A percentile compares a stretch with the other conserved stretches of the same genome.
Conservation (phyloP, 2,113 vertebrate species). For the Xenopus borealis region DNA sequence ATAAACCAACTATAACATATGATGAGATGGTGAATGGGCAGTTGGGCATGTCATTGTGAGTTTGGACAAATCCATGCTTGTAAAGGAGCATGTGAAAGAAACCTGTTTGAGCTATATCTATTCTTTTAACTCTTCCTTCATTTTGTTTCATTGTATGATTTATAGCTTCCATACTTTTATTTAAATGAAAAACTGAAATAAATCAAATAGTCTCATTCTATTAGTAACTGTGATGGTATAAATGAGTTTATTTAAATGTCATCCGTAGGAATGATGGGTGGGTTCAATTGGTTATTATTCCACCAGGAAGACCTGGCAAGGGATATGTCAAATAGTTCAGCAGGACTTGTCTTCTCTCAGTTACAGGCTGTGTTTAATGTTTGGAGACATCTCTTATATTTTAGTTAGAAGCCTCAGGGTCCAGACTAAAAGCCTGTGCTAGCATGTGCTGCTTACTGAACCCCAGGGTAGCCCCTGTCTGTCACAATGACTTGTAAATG, state of each 20-base stretch:
- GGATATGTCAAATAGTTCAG: conserved; percentile 21
- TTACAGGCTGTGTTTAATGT: conserved; percentile 11
- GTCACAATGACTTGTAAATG: too few species aligned
- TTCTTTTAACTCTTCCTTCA: too few species aligned
- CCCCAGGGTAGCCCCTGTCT: too few species aligned
- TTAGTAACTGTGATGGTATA: neutral
- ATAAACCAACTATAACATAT: too few species aligned
- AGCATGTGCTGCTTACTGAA: conserved; percentile 28
- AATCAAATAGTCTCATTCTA: neutral
- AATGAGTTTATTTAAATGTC: conserved; percentile 13
- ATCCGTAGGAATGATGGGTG: conserved; percentile 14
- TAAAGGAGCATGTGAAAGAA: too few species aligned
- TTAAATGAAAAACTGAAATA: neutral
- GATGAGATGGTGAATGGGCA: too few species aligned
- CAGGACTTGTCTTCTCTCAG: conserved; percentile 3
- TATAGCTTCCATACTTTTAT: neutral
- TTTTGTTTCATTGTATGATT: neutral
- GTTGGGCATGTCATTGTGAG: too few species aligned
- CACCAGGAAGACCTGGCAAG: conserved; percentile 4
- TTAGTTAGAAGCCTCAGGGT: conserved; percentile 28
- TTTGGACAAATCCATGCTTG: too few species aligned
- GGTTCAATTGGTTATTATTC: conserved; percentile 1
- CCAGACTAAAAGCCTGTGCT: conserved; percentile 10
- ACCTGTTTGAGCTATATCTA: too few species aligned
- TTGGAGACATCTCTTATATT: conserved; percentile 28